Evolutionary conservation across 2,797 vertebrate genomes (phyloP).

Genomic region (Glyptemys insculpta): DNA sequence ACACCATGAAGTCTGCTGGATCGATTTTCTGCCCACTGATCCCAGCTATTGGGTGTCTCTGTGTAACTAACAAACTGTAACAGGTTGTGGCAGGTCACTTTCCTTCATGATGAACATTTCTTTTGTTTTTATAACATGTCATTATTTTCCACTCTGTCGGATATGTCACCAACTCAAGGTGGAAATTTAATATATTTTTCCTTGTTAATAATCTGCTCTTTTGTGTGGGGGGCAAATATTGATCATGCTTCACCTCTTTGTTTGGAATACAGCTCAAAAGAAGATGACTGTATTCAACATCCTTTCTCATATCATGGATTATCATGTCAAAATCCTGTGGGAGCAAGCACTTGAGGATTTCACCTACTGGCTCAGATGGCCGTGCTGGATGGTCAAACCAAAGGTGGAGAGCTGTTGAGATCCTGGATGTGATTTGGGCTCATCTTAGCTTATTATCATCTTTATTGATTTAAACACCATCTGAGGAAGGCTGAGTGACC

Average conservation of each 20-base stretch:
- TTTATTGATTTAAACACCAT: neutral
- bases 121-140: neutral
- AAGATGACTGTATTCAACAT: neutral
- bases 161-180: neutral
- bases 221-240: neutral
- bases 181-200: neutral
- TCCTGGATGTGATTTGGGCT: neutral
- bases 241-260: neutral
- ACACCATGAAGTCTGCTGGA: neutral
- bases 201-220: neutral
- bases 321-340: neutral
- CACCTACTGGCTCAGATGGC: neutral
- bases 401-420: neutral
- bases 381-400: neutral
- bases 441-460: neutral
- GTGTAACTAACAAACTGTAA: neutral
- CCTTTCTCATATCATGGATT: neutral
- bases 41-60: slow-evolving; percentile 12
- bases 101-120: neutral
- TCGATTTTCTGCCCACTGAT: slow-evolving; percentile 24
- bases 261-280: neutral
- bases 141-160: neutral
- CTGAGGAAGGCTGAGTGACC: neutral
- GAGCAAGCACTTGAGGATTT: neutral
- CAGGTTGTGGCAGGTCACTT: neutral